These are phyloP conservation scores for Cyrtonyx montezumae DNA, from an alignment of 2,113 vertebrate genomes.

Conservation along the genomic window DNA sequence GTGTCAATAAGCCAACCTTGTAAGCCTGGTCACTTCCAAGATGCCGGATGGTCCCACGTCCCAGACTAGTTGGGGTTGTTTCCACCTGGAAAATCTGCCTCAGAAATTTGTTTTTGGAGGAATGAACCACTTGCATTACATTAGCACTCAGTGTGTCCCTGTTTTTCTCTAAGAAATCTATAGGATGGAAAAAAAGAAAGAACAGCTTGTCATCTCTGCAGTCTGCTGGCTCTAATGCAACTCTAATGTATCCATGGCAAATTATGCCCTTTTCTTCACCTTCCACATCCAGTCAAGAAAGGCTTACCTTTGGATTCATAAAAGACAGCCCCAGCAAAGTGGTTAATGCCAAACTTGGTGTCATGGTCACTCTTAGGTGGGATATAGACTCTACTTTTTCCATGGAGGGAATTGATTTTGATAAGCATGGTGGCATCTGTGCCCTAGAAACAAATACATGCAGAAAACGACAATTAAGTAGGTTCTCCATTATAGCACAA, in stretches of 20 bases:
- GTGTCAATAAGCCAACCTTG: conserved; percentile 72
- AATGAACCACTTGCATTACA: conserved; percentile 85
- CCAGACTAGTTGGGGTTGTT: conserved; percentile 8
- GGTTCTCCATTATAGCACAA: background rate
- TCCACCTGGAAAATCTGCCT: conserved; percentile 84
- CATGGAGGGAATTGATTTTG: conserved; percentile 87
- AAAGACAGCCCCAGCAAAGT: conserved; percentile 92
- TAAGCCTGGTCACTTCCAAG: conserved; percentile 56
- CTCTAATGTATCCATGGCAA: background rate
- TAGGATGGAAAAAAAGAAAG: background rate
- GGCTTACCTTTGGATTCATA: conserved; percentile 90
- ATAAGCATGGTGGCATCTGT: conserved; percentile 91
- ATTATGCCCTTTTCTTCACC: background rate
- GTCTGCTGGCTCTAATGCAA: background rate
- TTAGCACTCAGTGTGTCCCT: conserved; percentile 89
- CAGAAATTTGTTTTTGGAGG: conserved; percentile 90
- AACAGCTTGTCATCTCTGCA: background rate
- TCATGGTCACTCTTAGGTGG: conserved; percentile 87
- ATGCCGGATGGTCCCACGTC: conserved; percentile 66
- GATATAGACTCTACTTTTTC: conserved; percentile 85
- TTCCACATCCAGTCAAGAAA: background rate
- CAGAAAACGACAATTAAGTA: background rate
- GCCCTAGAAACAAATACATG: conserved; percentile 78
- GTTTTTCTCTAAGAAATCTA: conserved; percentile 97
- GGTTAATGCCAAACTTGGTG: conserved; percentile 87